Percentiles rank a stretch among this genome's conserved stretches.
Conservation (phyloP, 2,888 invertebrate genomes). For the Epiblema foenella region DNA sequence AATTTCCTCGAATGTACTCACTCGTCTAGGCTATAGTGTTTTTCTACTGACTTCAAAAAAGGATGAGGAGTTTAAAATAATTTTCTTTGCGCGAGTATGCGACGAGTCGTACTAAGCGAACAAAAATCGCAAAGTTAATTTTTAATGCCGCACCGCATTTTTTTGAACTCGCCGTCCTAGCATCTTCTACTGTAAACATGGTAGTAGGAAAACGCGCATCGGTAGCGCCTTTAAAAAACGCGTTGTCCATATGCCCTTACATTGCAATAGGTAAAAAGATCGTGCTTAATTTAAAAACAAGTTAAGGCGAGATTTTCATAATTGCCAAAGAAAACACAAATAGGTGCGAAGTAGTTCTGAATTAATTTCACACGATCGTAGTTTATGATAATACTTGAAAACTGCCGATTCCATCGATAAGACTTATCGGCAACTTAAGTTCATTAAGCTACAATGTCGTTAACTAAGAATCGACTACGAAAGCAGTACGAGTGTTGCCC, state of each 20-base stretch:
- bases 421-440: conserved; percentile 40
- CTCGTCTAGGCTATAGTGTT: conserved; percentile 1
- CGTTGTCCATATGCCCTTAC: too few relatives aligned
- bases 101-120: too few relatives aligned
- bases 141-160: too few relatives aligned
- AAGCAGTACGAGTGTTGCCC: conserved; percentile 55
- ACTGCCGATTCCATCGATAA: conserved; percentile 34
- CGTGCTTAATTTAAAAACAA: too few relatives aligned
- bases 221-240: too few relatives aligned
- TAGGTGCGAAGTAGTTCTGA: neutral
- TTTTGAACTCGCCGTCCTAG: too few relatives aligned
- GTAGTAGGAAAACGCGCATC: too few relatives aligned
- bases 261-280: too few relatives aligned
- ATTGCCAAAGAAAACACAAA: neutral
- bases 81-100: neutral
- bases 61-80: neutral
- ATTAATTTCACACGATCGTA: conserved; percentile 22
- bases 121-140: too few relatives aligned
- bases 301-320: neutral
- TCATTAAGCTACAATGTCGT: conserved; percentile 48
- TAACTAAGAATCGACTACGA: conserved; percentile 53
- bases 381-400: conserved; percentile 34
- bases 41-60: neutral
- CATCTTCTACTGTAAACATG: too few relatives aligned
- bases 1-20: conserved; percentile 7